Percentiles rank a stretch among this genome's conserved stretches.
Conservation (phyloP, 2,113 vertebrate genomes). For the Catharus bicknelli region DNA sequence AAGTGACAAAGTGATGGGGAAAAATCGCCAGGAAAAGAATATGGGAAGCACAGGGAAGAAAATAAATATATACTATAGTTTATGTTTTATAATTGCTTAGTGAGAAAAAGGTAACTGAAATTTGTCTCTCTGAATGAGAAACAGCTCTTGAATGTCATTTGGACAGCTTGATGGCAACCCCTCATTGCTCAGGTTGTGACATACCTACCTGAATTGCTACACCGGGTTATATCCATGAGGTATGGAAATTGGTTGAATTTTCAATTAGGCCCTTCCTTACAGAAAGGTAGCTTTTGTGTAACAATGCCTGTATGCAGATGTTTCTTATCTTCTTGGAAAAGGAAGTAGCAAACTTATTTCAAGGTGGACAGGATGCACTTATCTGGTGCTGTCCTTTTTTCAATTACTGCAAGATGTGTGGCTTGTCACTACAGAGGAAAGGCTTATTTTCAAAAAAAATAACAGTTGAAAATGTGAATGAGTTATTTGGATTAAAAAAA, state of each 20-base stretch:
- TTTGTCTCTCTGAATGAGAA: neutral
- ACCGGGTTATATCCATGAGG: neutral
- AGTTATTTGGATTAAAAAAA: neutral
- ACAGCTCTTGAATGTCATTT: neutral
- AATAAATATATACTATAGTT: neutral
- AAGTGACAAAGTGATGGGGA: neutral
- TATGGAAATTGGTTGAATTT: neutral
- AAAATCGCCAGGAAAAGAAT: neutral
- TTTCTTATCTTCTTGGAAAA: constrained; percentile 40
- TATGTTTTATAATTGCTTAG: neutral
- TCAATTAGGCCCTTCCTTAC: neutral
- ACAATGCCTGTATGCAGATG: neutral
- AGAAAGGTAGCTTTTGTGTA: neutral
- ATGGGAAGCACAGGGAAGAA: neutral
- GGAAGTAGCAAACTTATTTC: constrained; percentile 29
- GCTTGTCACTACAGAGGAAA: neutral
- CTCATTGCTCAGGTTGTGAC: neutral
- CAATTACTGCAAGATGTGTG: neutral
- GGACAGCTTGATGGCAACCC: neutral
- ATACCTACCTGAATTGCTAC: neutral
- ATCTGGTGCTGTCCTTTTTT: constrained; percentile 34
- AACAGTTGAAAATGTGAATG: neutral
- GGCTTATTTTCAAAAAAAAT: neutral
- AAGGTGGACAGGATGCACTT: constrained; percentile 33
- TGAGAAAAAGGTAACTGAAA: neutral